A percentile compares a stretch with the other conserved stretches of the same genome.
phyloP scores from a whole-genome alignment of 2,888 invertebrate species.

The Lasiommata megera region DNA sequence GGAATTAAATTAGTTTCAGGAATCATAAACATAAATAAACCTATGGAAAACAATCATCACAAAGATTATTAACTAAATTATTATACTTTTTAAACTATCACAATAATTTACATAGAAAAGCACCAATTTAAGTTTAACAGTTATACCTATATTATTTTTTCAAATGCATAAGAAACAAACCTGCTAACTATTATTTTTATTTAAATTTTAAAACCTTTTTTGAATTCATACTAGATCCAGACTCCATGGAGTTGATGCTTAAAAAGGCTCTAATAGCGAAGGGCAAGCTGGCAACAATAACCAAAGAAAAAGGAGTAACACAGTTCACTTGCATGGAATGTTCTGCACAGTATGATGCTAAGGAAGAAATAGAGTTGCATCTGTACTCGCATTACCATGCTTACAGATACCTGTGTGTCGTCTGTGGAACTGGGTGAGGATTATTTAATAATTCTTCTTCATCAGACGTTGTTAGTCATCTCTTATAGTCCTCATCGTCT shows the following conservation, averaged over 20 bases:
- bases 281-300: constrained; percentile 88
- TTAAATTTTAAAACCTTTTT: too few species aligned
- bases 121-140: too few species aligned
- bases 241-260: constrained; percentile 48
- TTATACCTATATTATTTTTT: too few species aligned
- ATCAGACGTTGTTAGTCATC: too few species aligned
- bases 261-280: constrained; percentile 80
- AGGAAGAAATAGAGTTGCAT: constrained; percentile 87
- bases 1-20: background rate
- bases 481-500: too few species aligned
- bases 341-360: constrained; percentile 87
- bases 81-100: too few species aligned
- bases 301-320: constrained; percentile 84
- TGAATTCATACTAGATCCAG: constrained; percentile 30
- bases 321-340: constrained; percentile 89
- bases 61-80: too few species aligned
- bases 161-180: too few species aligned
- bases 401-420: constrained; percentile 86
- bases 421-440: constrained; percentile 86
- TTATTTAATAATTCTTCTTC: constrained; percentile 10
- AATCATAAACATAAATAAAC: background rate
- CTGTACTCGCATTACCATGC: constrained; percentile 88
- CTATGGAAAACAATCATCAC: background rate
- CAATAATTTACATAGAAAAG: too few species aligned
- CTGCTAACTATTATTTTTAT: background rate